Evolutionary conservation across 2,888 invertebrate genomes (phyloP).

Genomic region (Dasysyrphus tricinctus): DNA sequence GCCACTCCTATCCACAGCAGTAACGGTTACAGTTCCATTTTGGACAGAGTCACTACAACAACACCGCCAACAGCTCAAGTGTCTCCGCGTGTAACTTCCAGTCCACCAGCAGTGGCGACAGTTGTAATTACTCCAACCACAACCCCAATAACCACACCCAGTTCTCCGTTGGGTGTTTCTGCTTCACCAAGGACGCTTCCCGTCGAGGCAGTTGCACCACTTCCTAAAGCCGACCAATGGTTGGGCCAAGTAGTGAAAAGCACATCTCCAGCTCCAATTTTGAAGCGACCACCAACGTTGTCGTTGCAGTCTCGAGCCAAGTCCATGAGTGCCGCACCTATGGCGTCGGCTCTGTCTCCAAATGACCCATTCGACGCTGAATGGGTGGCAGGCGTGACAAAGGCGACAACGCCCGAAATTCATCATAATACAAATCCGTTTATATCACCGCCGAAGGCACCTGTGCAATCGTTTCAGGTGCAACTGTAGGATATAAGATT

Average conservation of each 20-base stretch:
- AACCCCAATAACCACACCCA: slow-evolving; percentile 85
- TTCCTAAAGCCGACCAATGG: slow-evolving; percentile 94
- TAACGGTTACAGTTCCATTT: slow-evolving; percentile 72
- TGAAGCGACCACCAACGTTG: slow-evolving; percentile 84
- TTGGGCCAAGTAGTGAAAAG: slow-evolving; percentile 89
- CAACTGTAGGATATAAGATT: slow-evolving; percentile 80
- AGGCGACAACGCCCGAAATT: slow-evolving; percentile 84
- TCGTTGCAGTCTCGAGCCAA: slow-evolving; percentile 86
- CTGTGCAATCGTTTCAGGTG: slow-evolving; percentile 83
- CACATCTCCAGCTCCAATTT: slow-evolving; percentile 85
- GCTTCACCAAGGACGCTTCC: slow-evolving; percentile 78
- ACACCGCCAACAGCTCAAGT: slow-evolving; percentile 82
- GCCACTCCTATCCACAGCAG: slow-evolving; percentile 59
- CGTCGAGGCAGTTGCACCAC: slow-evolving; percentile 83
- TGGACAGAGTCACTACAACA: slow-evolving; percentile 61
- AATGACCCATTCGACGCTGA: slow-evolving; percentile 92
- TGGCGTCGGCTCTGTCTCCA: slow-evolving; percentile 78
- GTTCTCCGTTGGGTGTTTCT: slow-evolving; percentile 84
- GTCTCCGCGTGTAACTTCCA: slow-evolving; percentile 87
- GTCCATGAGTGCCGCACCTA: slow-evolving; percentile 84
- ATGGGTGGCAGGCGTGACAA: slow-evolving; percentile 86
- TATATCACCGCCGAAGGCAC: slow-evolving; percentile 83
- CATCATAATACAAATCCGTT: slow-evolving; percentile 83
- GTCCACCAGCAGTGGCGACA: slow-evolving; percentile 88
- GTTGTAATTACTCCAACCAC: slow-evolving; percentile 86